Conservation (phyloP, 2,888 invertebrate genomes). For the Prionchulus punctatus region DNA sequence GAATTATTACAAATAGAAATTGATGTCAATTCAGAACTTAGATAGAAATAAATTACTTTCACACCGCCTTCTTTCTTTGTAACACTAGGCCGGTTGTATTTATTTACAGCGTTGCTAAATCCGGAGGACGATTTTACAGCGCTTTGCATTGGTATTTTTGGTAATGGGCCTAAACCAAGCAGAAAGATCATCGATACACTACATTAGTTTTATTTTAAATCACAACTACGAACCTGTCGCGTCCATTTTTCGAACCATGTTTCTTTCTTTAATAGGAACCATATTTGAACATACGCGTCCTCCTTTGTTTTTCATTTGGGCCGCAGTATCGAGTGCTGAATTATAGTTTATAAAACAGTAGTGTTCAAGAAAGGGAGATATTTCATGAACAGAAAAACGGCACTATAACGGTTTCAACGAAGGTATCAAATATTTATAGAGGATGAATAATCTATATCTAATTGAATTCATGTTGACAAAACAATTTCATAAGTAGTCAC, state of each 20-base stretch:
- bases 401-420: too few relatives aligned
- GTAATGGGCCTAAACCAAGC: conserved; percentile 55
- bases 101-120: conserved; percentile 20
- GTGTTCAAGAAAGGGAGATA: too few relatives aligned
- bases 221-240: conserved; percentile 56
- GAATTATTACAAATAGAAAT: too few relatives aligned
- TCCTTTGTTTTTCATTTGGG: conserved; percentile 6
- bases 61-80: conserved; percentile 66
- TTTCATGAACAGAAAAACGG: too few relatives aligned
- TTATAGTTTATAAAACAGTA: too few relatives aligned
- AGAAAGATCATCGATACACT: not conserved
- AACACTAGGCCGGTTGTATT: conserved; percentile 17
- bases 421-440: too few relatives aligned
- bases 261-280: conserved; percentile 65
- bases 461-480: too few relatives aligned
- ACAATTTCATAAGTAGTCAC: too few relatives aligned
- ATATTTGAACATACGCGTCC: conserved; percentile 50
- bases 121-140: conserved; percentile 41
- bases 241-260: conserved; percentile 89
- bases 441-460: too few relatives aligned
- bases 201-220: conserved; percentile 6
- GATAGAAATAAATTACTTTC: conserved; percentile 44
- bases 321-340: conserved; percentile 17
- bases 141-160: conserved; percentile 70
- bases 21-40: too few relatives aligned